Conservation (phyloP, 2,888 invertebrate species). For the Hirtodrosophila trivittata region DNA sequence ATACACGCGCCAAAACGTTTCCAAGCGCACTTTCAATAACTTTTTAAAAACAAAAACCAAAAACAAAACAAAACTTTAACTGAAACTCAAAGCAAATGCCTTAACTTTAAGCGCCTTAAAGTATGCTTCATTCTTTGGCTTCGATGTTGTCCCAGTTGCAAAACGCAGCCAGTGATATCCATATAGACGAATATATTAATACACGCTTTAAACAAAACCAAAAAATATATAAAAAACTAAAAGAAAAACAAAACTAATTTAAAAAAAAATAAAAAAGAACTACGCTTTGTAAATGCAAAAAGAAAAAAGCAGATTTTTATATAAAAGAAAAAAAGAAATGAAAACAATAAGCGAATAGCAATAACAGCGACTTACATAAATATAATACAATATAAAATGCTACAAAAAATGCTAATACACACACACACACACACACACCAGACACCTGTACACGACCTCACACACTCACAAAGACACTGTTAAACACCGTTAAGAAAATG, state of each 20-base stretch:
- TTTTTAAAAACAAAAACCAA: constrained; percentile 11
- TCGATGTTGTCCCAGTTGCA: constrained; percentile 60
- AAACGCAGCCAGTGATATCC: constrained; percentile 78
- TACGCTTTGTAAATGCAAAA: constrained; percentile 72
- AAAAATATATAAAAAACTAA: constrained; percentile 27
- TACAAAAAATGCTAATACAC: constrained; percentile 53
- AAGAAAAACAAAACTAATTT: constrained; percentile 20
- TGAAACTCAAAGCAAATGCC: constrained; percentile 37
- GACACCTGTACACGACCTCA: too few species aligned
- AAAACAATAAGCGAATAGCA: constrained; percentile 36
- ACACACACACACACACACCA: constrained; percentile 36
- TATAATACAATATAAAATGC: constrained; percentile 51
- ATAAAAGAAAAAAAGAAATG: constrained; percentile 27
- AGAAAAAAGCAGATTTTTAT: constrained; percentile 34
- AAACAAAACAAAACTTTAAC: constrained; percentile 24
- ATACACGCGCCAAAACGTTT: constrained; percentile 61
- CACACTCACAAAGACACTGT: constrained; percentile 34
- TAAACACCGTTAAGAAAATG: constrained; percentile 46
- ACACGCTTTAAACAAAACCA: constrained; percentile 63
- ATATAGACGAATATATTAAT: constrained; percentile 82
- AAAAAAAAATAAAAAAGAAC: constrained; percentile 39
- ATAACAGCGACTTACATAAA: constrained; percentile 43
- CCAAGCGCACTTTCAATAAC: constrained; percentile 60
- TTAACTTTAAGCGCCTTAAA: constrained; percentile 64
- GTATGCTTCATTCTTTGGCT: constrained; percentile 69